Conservation (phyloP, 1,140 invertebrate genomes). For the Drosophila sproati region DNA sequence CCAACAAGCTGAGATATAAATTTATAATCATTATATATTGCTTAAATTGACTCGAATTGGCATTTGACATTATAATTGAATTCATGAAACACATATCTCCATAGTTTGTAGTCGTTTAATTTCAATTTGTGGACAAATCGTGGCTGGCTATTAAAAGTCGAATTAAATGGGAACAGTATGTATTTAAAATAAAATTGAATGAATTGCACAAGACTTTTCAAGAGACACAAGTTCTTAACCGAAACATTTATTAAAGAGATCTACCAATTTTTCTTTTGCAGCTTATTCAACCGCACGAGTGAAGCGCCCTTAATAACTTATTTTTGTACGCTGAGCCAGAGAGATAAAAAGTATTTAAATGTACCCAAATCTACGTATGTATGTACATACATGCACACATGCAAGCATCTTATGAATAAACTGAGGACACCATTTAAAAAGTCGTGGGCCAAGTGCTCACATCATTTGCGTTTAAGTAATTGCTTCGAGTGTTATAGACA, state of each 20-base stretch:
- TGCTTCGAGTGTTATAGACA: slow-evolving; percentile 36
- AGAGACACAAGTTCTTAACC: background rate
- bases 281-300: background rate
- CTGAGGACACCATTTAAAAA: slow-evolving; percentile 28
- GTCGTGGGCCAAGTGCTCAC: slow-evolving; percentile 17
- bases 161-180: background rate
- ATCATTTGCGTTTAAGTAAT: slow-evolving; percentile 46
- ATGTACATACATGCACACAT: background rate
- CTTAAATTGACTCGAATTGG: slow-evolving; percentile 27
- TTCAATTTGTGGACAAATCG: slow-evolving; percentile 27
- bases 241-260: too few species aligned
- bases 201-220: too few species aligned
- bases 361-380: background rate
- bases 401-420: slow-evolving; percentile 18
- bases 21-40: slow-evolving; percentile 61
- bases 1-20: slow-evolving; percentile 49
- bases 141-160: background rate
- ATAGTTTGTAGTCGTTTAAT: slow-evolving; percentile 30
- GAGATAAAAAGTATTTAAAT: slow-evolving; percentile 18
- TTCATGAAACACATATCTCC: slow-evolving; percentile 8
- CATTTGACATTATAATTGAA: slow-evolving; percentile 29
- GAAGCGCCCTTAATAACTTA: slow-evolving; percentile 8
- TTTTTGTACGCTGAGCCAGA: slow-evolving; percentile 13
- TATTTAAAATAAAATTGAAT: too few species aligned
- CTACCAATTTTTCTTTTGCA: background rate